Evolutionary conservation across 1,140 invertebrate genomes (phyloP).

Genomic region (Tetramorium alpestre): DNA sequence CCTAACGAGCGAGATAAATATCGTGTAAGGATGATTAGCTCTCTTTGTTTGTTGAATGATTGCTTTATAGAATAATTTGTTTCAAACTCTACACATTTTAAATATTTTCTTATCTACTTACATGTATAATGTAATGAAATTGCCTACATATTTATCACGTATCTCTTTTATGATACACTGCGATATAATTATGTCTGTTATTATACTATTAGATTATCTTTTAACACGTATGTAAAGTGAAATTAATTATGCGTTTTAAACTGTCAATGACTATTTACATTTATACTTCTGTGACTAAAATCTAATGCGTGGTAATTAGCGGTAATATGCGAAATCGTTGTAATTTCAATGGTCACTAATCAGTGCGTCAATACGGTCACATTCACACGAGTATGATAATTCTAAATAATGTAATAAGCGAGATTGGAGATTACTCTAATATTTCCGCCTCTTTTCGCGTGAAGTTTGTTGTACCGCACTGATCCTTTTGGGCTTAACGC

Average conservation of each 20-base stretch:
- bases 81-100: background rate
- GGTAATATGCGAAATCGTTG: constrained; percentile 28
- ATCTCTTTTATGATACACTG: background rate
- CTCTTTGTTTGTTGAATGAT: constrained; percentile 4
- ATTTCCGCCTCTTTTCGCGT: background rate
- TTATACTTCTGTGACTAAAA: background rate
- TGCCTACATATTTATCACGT: background rate
- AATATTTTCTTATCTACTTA: background rate
- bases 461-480: background rate
- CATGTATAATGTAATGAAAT: background rate
- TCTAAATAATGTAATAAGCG: background rate
- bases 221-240: background rate
- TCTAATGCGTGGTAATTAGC: constrained; percentile 7
- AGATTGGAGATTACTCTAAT: background rate
- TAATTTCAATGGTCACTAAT: constrained; percentile 34
- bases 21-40: background rate
- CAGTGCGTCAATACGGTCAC: background rate
- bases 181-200: background rate
- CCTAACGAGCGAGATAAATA: background rate
- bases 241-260: constrained; percentile 4
- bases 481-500: constrained; percentile 17
- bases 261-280: background rate
- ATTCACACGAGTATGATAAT: background rate
- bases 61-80: background rate
- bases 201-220: background rate